Percentiles rank a stretch among this genome's conserved stretches.
Evolutionary conservation across 2,888 invertebrate species (phyloP).

Genomic region (Prosopocoilus inquinatus): DNA sequence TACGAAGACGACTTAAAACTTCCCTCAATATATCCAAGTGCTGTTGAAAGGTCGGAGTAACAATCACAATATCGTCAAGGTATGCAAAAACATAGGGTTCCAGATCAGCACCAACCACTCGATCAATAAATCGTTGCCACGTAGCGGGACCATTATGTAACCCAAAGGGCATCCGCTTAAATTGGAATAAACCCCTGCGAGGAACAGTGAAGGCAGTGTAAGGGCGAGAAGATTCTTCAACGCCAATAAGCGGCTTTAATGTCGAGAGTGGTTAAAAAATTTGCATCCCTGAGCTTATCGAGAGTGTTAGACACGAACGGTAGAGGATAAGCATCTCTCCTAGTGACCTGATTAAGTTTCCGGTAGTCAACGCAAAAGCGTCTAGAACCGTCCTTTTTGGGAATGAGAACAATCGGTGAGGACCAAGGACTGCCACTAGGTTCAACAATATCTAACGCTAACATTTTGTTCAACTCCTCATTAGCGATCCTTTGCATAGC

Average conservation of each 20-base stretch:
- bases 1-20: conserved; percentile 16
- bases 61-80: conserved; percentile 16
- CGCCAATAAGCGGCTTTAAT: conserved; percentile 29
- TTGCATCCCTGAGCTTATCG: conserved; percentile 24
- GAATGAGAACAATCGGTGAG: conserved; percentile 30
- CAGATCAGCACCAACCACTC: conserved; percentile 28
- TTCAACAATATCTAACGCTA: conserved; percentile 8
- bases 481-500: conserved; percentile 12
- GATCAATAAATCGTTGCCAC: conserved; percentile 33
- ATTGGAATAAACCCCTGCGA: conserved; percentile 32
- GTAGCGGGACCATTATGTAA: no score
- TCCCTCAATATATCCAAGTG: conserved; percentile 8
- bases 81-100: conserved; percentile 24
- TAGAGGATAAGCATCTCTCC: conserved; percentile 21
- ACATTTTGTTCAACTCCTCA: conserved; percentile 19
- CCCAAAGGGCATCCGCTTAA: background rate
- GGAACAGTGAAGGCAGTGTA: conserved; percentile 38
- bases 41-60: background rate
- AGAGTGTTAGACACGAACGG: conserved; percentile 23
- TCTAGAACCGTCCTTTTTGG: conserved; percentile 26
- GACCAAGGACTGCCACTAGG: conserved; percentile 22
- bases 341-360: conserved; percentile 30
- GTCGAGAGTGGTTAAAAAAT: conserved; percentile 29
- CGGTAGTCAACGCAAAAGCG: conserved; percentile 34
- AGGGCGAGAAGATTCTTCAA: conserved; percentile 30